A percentile compares a stretch with the other conserved stretches of the same genome.
Evolutionary conservation across 2,888 invertebrate species (phyloP).

Genomic region (Lathronympha strigana): DNA sequence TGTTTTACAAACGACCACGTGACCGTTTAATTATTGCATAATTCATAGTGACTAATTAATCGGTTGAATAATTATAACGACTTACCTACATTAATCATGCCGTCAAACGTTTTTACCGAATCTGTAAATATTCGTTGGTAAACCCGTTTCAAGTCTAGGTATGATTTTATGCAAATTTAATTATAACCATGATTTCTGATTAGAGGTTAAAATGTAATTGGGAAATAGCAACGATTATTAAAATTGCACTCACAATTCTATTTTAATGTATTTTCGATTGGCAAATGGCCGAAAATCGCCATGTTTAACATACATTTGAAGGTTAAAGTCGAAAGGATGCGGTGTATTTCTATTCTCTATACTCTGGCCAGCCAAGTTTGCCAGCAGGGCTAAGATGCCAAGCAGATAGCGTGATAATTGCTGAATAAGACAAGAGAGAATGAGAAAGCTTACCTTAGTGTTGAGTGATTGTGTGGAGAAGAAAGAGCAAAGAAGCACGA

Average conservation of each 20-base stretch:
- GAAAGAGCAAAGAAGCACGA: conserved; percentile 73
- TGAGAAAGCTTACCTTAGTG: conserved; percentile 67
- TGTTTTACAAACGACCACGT: not conserved
- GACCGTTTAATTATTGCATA: not conserved
- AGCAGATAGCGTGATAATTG: no score
- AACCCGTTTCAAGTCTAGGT: not conserved
- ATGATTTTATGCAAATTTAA: conserved; percentile 27
- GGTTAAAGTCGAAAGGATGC: no score
- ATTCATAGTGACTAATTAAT: conserved; percentile 24
- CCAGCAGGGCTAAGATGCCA: no score
- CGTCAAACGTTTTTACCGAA: conserved; percentile 11
- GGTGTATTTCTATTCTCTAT: no score
- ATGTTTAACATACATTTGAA: no score
- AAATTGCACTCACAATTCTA: no score
- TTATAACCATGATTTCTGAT: not conserved
- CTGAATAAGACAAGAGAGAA: not conserved
- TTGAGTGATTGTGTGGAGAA: conserved; percentile 71
- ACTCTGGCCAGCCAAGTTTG: no score
- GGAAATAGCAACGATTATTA: no score
- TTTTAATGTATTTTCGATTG: no score
- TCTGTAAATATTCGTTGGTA: not conserved
- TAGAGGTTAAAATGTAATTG: no score
- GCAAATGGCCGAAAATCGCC: no score
- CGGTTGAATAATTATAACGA: conserved; percentile 16
- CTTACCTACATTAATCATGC: conserved; percentile 19